These are phyloP conservation scores for Pteronura brasiliensis DNA, from an alignment of 2,113 vertebrate species.

Conservation along the genomic window DNA sequence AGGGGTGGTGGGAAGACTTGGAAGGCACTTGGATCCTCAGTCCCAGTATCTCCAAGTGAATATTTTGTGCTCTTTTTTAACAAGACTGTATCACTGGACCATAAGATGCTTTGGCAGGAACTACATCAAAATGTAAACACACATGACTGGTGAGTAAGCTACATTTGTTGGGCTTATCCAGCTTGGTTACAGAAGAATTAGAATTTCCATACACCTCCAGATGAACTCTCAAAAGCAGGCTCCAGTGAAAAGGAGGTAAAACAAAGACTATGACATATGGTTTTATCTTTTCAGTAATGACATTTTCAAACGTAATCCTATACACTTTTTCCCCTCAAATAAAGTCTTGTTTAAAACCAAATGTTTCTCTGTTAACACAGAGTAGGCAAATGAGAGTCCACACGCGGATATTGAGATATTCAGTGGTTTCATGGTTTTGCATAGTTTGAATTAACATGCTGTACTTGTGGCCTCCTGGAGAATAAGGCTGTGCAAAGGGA, in stretches of 20 bases:
- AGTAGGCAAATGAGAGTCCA: constrained; percentile 56
- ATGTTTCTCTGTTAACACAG: constrained; percentile 66
- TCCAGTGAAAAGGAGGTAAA: constrained; percentile 19
- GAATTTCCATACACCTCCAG: constrained; percentile 53
- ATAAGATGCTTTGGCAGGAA: not conserved
- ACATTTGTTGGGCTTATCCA: not conserved
- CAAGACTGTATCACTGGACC: not conserved
- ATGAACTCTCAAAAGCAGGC: constrained; percentile 36
- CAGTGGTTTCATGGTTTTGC: constrained; percentile 73
- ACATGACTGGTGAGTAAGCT: not conserved
- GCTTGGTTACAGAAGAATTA: not conserved
- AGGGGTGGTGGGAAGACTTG: rapidly evolving
- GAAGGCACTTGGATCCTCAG: too few species aligned
- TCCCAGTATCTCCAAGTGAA: not conserved
- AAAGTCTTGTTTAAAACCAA: constrained; percentile 75
- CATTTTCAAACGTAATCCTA: constrained; percentile 75
- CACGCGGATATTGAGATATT: constrained; percentile 49
- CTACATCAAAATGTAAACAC: not conserved
- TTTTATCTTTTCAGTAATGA: constrained; percentile 76
- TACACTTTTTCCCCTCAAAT: constrained; percentile 67
- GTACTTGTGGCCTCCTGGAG: constrained; percentile 53
- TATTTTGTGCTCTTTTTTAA: not conserved
- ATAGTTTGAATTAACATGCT: constrained; percentile 69
- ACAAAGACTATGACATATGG: constrained; percentile 60
- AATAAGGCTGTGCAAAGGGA: constrained; percentile 12